A percentile compares a stretch with the other conserved stretches of the same genome.
Conservation (phyloP, 2,113 vertebrate genomes). For the Lepus americanus region DNA sequence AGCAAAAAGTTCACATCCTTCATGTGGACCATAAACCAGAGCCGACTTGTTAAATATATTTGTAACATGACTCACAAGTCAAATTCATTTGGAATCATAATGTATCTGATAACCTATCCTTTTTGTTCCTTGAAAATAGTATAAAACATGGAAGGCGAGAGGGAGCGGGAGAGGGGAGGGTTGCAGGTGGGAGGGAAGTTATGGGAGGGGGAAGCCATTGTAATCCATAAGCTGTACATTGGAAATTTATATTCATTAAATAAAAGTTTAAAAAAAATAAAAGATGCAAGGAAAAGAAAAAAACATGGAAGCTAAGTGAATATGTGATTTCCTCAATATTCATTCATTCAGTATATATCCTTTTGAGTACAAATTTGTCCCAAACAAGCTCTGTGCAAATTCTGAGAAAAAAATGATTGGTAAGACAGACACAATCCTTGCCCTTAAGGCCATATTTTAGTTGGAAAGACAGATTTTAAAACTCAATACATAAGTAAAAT, state of each 20-base stretch:
- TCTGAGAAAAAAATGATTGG: constrained; percentile 46
- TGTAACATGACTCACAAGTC: not conserved
- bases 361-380: not conserved
- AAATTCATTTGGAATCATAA: constrained; percentile 21
- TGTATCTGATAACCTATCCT: not conserved
- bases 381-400: not conserved
- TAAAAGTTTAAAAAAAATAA: too few species aligned
- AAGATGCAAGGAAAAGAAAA: too few species aligned
- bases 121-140: constrained; percentile 22
- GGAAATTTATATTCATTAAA: too few species aligned
- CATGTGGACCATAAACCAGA: not conserved
- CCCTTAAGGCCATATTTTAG: constrained; percentile 6
- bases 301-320: not conserved
- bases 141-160: not conserved
- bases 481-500: not conserved
- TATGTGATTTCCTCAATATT: constrained; percentile 4
- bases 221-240: too few species aligned
- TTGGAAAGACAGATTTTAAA: not conserved
- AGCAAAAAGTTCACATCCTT: not conserved
- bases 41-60: not conserved
- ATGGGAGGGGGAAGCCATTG: too few species aligned
- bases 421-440: not conserved
- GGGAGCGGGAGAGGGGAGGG: too few species aligned
- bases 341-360: not conserved
- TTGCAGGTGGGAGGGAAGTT: too few species aligned